Evolutionary conservation across 2,113 vertebrate genomes (phyloP), one percentile per base, ranked within the genome.

Genomic region (Ariopsis seemanni): DNA sequence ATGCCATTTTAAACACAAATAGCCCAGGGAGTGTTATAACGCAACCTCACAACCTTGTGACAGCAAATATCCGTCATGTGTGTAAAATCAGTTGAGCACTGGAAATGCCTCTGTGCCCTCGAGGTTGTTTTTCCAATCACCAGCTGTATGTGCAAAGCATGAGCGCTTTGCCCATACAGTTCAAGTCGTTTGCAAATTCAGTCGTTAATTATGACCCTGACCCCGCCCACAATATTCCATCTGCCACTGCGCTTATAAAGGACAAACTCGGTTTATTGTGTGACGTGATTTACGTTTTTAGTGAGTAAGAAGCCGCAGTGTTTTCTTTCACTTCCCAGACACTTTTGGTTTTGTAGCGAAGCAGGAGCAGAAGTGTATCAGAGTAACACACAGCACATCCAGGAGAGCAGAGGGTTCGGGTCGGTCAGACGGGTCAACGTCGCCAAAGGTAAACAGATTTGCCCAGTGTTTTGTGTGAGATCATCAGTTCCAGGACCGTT

Each of bases 241-340:
- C 89, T 90, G 89, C 69, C 83, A 30, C 89, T 65, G 69, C 3
- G 55, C 63, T 57, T 81, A 80, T 86, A 55, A 72, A 83, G 65
- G 27, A 62, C 60, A 58, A 58, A 83, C 17, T 57, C 72, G 63
- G 22, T 90, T 83, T 60, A 83, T 62, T 50, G 57, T 80, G 63
- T 84, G 79, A 34, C 30, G 87, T 90, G 89, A 88, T 90, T 88
- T 90, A 88, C 30, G 22, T 52, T 83, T 50, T 60, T 57, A 58
- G 42, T 88, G 57, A 34, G n/a, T 52, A 17, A 78, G 62, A 63
- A 85, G 82, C 14, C 52, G 48, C 53, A 86, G 85, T n/a, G 42
- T 42, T 42, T 4, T 53, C 60, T 60, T 30, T 88, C n/a, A 2
- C 42, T 80, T 71, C 85, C 77, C 65, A 88, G 63, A 88, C 25